Evolutionary conservation across 2,797 vertebrate genomes (phyloP), one percentile per base, ranked within the genome.

Genomic region (Perdix hodgsoniae): DNA sequence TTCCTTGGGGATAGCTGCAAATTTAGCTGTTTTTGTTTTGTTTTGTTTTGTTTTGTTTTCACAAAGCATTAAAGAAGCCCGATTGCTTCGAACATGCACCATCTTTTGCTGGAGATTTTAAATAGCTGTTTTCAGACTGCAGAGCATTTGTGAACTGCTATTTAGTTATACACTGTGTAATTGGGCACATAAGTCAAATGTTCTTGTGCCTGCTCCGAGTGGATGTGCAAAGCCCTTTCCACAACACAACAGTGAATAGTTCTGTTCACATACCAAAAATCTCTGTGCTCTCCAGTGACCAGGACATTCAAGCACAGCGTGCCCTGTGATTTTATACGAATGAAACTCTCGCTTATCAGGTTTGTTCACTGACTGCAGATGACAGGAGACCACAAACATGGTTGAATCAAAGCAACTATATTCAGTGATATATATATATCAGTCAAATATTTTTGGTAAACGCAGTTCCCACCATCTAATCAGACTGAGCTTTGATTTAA

Each of bases 1-100:
- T 69, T 94, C 93, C 88, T 74, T 18, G 11, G 57, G 65, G 78
- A 85, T 35, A 66, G 71, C 82, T 71, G 82, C 88, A 95, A 91
- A 83, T 82, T 76, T 63, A 86, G 86, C 47, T 23, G 12, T 54
- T 47, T 79, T 91, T 75, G 14, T 40, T 40, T 37, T 37, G n/a
- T n/a, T 39, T 39, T 45, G 42, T 44, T 49, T 26, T 49, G 23
- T 26, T 50, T 59, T 83, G 78, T 84, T 70, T 75, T 57, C 79
- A 74, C 47, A 83, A 71, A 69, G 69, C 88, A 94, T 90, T 90
- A 78, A 91, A 79, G 72, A 9, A 86, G 52, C 19, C 59, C 1
- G 1, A 81, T 56, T 66, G 72, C 73, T 83, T 71, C 49, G 17
- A 83, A 91, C 44, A 71, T 39, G 33, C 3, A 21, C 79, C 83